These are phyloP conservation scores for Ceratothoa steindachneri DNA, from an alignment of 2,888 invertebrate genomes.

Conservation along the genomic window DNA sequence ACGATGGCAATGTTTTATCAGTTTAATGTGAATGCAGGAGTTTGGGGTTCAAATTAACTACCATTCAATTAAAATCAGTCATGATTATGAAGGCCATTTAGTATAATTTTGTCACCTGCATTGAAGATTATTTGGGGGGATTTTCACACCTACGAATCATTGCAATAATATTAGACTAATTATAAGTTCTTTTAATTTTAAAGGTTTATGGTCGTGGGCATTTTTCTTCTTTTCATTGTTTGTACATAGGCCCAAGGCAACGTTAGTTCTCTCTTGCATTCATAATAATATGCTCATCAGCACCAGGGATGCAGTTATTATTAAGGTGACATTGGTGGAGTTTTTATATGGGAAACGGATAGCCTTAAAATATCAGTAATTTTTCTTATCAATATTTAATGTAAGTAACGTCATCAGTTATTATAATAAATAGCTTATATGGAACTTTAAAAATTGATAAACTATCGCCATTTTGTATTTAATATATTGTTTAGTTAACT, in stretches of 20 bases:
- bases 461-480: slow-evolving; percentile 10
- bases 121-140: too few species aligned
- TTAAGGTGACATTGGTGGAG: too few species aligned
- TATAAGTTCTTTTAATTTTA: background rate
- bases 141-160: too few species aligned
- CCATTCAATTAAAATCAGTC: background rate
- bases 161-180: background rate
- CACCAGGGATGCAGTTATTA: slow-evolving; percentile 3
- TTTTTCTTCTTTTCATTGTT: background rate
- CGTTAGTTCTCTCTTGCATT: background rate
- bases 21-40: background rate
- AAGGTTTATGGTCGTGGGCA: background rate
- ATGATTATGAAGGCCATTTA: too few species aligned
- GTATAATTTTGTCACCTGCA: too few species aligned
- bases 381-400: background rate
- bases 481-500: slow-evolving; percentile 6
- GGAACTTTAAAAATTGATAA: background rate
- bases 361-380: too few species aligned
- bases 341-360: too few species aligned
- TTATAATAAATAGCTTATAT: background rate
- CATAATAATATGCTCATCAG: background rate
- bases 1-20: too few species aligned
- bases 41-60: background rate
- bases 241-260: background rate
- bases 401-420: background rate